Evolutionary conservation across 2,797 vertebrate species (phyloP).

Genomic region (Microhierax caerulescens): DNA sequence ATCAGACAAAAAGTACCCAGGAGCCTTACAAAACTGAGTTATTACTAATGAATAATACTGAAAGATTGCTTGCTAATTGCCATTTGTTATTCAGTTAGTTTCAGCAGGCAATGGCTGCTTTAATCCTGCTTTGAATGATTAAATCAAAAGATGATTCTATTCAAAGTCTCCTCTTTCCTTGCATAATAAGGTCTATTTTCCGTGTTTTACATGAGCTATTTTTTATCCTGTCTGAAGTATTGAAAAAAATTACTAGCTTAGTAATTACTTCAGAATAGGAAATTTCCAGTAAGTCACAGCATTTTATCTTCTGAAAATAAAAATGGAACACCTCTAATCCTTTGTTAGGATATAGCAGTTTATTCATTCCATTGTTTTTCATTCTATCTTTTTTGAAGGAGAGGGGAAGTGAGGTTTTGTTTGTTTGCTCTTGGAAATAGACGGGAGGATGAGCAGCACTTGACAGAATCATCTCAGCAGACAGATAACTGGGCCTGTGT

Average conservation of each 20-base stretch:
- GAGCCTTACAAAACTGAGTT: neutral
- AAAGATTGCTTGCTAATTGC: neutral
- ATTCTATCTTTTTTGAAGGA: neutral
- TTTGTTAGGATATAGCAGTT: neutral
- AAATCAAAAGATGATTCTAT: neutral
- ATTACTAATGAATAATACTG: neutral
- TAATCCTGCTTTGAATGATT: neutral
- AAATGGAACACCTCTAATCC: neutral
- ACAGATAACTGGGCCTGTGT: neutral
- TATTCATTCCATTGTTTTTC: neutral
- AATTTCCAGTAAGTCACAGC: neutral
- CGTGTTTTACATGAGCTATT: neutral
- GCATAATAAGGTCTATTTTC: neutral
- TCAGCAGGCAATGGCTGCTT: neutral
- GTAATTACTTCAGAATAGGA: constrained; percentile 19
- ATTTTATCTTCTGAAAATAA: constrained; percentile 30
- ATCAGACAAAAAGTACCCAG: neutral
- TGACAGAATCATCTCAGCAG: neutral
- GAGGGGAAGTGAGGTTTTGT: neutral
- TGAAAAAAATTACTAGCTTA: neutral
- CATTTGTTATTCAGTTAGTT: neutral
- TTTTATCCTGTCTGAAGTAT: constrained; percentile 16
- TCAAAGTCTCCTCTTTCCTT: neutral
- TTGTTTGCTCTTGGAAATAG: neutral
- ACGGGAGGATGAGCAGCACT: neutral